Evolutionary conservation across 2,797 vertebrate genomes (phyloP).

Genomic region (Mus minutoides): DNA sequence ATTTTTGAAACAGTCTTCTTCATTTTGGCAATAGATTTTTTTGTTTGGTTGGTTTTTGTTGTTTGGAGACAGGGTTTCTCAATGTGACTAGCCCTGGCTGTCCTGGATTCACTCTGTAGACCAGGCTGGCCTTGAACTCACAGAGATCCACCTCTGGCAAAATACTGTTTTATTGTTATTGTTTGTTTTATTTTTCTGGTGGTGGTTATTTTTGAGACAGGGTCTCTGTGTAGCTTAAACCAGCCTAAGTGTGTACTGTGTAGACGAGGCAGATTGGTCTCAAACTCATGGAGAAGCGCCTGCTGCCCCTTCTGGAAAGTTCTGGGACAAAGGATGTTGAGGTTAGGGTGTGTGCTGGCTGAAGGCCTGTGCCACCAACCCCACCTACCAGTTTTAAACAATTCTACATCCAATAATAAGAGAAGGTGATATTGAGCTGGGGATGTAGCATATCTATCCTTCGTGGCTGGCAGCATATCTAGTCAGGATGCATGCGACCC

Average conservation of each 20-base stretch:
- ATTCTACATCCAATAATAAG: not conserved
- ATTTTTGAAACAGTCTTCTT: conserved; percentile 62
- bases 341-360: not conserved
- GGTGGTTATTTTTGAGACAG: not conserved
- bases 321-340: not conserved
- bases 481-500: not conserved
- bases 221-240: not conserved
- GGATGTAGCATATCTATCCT: not conserved
- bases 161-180: not conserved
- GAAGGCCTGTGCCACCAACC: not conserved
- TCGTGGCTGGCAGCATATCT: not conserved
- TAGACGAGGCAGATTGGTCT: not conserved
- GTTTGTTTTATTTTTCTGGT: not conserved
- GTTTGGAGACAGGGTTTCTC: not conserved
- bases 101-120: not conserved
- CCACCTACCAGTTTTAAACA: not conserved
- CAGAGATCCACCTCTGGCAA: not conserved
- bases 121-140: not conserved
- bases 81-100: no score
- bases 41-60: not conserved
- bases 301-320: not conserved
- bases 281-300: not conserved
- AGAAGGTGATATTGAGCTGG: not conserved
- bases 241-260: not conserved
- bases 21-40: conserved; percentile 23